Evolutionary conservation across 2,797 vertebrate species (phyloP).

Genomic region (Channallabes apus): DNA sequence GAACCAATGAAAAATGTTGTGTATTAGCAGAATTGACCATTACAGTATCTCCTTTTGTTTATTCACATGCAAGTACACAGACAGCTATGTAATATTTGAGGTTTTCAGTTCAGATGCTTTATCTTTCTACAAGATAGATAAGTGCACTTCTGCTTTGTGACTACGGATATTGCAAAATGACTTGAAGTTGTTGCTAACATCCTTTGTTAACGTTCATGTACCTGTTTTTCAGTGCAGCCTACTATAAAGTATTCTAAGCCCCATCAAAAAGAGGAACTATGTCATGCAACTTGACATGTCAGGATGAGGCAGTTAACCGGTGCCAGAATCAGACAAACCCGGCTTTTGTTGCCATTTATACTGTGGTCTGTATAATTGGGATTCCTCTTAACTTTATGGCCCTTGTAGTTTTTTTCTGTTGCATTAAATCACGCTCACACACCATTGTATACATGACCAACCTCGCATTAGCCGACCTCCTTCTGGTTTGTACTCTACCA

Average conservation of each 20-base stretch:
- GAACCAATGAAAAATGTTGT: neutral
- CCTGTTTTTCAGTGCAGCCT: slow-evolving; percentile 27
- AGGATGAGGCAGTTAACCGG: neutral
- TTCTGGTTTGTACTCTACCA: slow-evolving; percentile 70
- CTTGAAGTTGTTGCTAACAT: neutral
- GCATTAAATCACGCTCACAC: slow-evolving; percentile 61
- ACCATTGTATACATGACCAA: slow-evolving; percentile 76
- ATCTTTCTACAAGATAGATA: neutral
- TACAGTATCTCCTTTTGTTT: neutral
- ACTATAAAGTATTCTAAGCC: neutral
- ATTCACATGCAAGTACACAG: neutral
- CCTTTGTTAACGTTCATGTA: neutral
- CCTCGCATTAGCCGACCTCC: slow-evolving; percentile 69
- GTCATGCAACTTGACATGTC: neutral
- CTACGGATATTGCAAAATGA: neutral
- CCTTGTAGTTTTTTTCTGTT: slow-evolving; percentile 64
- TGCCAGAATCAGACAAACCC: neutral
- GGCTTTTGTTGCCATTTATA: slow-evolving; percentile 57
- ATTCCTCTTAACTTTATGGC: slow-evolving; percentile 67
- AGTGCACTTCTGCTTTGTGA: too few relatives aligned
- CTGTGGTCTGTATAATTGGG: slow-evolving; percentile 60
- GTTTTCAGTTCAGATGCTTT: neutral
- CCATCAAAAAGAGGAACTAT: slow-evolving; percentile 33
- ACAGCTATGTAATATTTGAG: neutral
- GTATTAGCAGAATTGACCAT: neutral